Evolutionary conservation across 2,888 invertebrate genomes (phyloP).

Genomic region (Elegia similella): DNA sequence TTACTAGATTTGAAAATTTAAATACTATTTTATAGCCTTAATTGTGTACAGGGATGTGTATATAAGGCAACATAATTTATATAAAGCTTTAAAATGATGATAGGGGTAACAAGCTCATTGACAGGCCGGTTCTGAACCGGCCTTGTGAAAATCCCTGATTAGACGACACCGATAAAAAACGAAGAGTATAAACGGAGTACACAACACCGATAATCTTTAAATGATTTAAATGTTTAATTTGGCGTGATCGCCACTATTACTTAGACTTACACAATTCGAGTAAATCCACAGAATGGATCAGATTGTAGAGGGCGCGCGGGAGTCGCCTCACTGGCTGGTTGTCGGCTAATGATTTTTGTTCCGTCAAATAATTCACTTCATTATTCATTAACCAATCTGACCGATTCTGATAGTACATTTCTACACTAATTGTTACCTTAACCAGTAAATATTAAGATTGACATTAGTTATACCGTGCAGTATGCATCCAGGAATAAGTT

Average conservation of each 20-base stretch:
- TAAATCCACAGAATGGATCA: constrained; percentile 49
- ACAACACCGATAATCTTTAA: constrained; percentile 54
- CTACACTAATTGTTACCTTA: constrained; percentile 61
- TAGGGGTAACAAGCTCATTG: constrained; percentile 27
- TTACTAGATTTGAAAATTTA: constrained; percentile 26
- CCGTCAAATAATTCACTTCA: constrained; percentile 2
- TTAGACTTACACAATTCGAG: constrained; percentile 49
- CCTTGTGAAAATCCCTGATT: constrained; percentile 37
- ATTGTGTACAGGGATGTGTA: constrained; percentile 25
- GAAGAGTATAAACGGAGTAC: constrained; percentile 29
- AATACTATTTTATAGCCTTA: constrained; percentile 26
- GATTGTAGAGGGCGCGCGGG: constrained; percentile 32
- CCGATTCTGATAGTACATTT: constrained; percentile 47
- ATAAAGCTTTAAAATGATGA: constrained; percentile 26
- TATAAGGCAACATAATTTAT: constrained; percentile 20
- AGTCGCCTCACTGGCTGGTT: constrained; percentile 14
- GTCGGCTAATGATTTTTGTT: constrained; percentile 17
- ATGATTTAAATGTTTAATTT: constrained; percentile 40
- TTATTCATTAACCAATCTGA: constrained; percentile 43
- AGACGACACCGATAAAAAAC: constrained; percentile 45
- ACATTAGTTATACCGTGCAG: constrained; percentile 58
- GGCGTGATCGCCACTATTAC: constrained; percentile 48
- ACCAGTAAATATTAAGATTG: constrained; percentile 60
- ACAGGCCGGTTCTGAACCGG: constrained; percentile 24
- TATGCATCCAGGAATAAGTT: constrained; percentile 42